Base-by-base conservation (phyloP, 2,113 vertebrate genomes). In the Bambusicola thoracicus region DNA sequence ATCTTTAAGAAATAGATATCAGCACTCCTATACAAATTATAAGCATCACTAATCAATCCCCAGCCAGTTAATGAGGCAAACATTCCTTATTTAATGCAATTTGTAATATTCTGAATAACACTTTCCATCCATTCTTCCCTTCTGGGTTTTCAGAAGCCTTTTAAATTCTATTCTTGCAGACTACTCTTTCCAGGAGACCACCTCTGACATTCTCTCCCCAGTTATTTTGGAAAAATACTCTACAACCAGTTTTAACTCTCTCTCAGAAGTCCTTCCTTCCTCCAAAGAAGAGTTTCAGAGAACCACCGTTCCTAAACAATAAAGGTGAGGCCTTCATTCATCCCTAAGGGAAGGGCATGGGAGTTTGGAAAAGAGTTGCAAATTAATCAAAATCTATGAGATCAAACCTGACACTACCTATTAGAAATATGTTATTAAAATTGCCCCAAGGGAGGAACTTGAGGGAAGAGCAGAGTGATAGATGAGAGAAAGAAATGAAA, bases 391-490 rank as follows among this genome's bases (percentile, higher is more conserved):
- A 92, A 93, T 67, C 74, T 81, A 18, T 87, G 75, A 89, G 74
- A 93, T 82, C 18, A 77, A 87, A 80, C 65, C 55, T 83, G 91
- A 94, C 68, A 70, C 34, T 83, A 70, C 21, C 32, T 87, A 83
- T 91, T 67, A 95, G 87, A 93, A 91, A 91, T 72, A 89, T 2
- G 29, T 70, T 81, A 78, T 56, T 77, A 91, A 89, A 92, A 93
- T 81, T 85, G 49, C 11, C 91, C 62, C 79, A 67, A 30, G 65
- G 67, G 89, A 91, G 83, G 63, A 91, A 77, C 49, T 81, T 87
- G 58, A 85, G n/a, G 41, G 58, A 85, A 36, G 41, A 73, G 17
- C 38, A 58, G 80, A 93, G 32, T 65, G 72, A 89, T 72, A 94
- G 75, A 92, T 67, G n/a, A 58, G 41, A 69, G 49, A 77, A 87